Percentiles rank a stretch among this genome's conserved stretches.
Evolutionary conservation across 1,140 invertebrate genomes (phyloP).

Genomic region (Leptonema lineaticorne): DNA sequence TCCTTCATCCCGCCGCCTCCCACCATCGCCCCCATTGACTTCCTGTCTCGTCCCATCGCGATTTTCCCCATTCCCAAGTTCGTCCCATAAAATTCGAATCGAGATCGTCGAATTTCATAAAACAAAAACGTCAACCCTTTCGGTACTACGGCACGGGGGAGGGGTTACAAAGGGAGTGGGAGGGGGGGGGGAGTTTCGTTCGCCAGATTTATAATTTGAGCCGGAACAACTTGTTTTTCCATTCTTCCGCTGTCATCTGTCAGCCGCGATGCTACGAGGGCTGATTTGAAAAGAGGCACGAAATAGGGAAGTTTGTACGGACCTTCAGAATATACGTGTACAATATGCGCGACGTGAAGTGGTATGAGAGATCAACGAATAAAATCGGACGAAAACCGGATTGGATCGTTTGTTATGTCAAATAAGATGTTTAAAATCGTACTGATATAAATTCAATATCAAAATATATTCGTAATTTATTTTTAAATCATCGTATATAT

Average conservation of each 20-base stretch:
- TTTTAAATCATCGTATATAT: no score
- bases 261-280: slow-evolving; percentile 19
- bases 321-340: no score
- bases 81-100: not conserved
- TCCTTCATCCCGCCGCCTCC: not conserved
- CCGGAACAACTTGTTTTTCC: slow-evolving; percentile 39
- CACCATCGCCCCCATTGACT: not conserved
- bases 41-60: no score
- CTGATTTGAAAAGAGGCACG: not conserved
- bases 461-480: no score
- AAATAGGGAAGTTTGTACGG: no score
- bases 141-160: no score
- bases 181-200: not conserved
- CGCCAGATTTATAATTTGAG: slow-evolving; percentile 34
- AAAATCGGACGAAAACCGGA: not conserved
- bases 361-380: not conserved
- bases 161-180: no score
- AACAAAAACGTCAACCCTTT: slow-evolving; percentile 37
- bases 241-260: slow-evolving; percentile 40
- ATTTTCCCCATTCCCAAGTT: no score
- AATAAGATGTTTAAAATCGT: no score
- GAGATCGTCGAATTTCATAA: slow-evolving; percentile 15
- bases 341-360: no score
- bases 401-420: not conserved
- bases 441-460: no score